Base-by-base conservation (phyloP, 2,113 vertebrate genomes). In the Anarhynchus alexandrinus region DNA sequence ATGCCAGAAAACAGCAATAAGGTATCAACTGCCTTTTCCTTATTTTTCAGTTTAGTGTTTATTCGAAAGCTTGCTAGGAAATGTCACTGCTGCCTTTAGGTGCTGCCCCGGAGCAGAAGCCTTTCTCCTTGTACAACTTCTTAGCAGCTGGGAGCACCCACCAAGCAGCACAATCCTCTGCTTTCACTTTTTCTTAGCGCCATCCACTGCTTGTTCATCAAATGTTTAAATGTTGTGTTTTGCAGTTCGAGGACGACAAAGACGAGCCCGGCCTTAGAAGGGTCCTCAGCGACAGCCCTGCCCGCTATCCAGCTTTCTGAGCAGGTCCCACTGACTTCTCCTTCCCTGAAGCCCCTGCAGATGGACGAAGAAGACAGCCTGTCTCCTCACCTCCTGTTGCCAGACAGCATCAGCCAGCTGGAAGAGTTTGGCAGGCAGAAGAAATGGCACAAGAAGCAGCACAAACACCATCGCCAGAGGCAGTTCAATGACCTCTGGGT, bases 401-500 rank as follows among this genome's bases (percentile, higher is more conserved):
- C 99, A 0, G 99, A 99, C 96, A 99, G 99, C 95, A 99, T 99
- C 95, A 99, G 99, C 96, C 99, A 99, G 98, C 98, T 99, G 95
- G 99, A 99, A 94, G 99, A 99, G 95, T 99, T 99, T 34, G 99
- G 99, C 38, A 97, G 99, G 26, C 99, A 99, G 95, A 99, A 99
- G 93, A 99, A 99, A 38, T 98, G 98, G 98, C 99, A 98, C 77
- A 98, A 98, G 93, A 99, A 99, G 91, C 98, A 98, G 79, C 99
- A 99, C 88, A 99, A 98, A 7, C 97, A 98, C 43, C 99, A 99
- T 42, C 98, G 98, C 69, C 98, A 99, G 4, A 98, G 99, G 61
- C 99, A 99, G 89, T 99, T 99, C 98, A 99, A 99, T 27, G 99
- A 99, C 97, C 98, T 99, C 85, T 99, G 99, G 99, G 99, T 99